Evolutionary conservation across 2,797 vertebrate species (phyloP), one percentile per base, ranked within the genome.

Genomic region (Spinibarbus caldwelli): DNA sequence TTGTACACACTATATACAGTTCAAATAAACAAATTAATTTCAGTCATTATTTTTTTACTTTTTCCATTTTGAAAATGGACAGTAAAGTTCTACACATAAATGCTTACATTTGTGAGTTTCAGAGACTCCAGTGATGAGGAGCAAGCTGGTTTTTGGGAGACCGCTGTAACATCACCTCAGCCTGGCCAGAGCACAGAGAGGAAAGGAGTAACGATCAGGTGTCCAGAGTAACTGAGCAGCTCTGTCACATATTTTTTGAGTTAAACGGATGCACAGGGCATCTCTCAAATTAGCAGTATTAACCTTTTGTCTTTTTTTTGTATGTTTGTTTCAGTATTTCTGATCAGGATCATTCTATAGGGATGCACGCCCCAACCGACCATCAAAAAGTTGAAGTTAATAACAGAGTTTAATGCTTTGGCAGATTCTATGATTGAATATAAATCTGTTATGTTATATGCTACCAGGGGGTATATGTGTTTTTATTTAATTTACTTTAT

Each of bases 51-150:
- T 57, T 12, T 67, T 36, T 19, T 26, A 59, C 41, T 41, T 62
- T 26, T 36, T 31, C 9, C 17, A 71, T 43, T 82, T 71, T 71
- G 2, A 21, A 31, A 80, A 36, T 45, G 80, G 6, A 49, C 38
- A 36, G 17, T 14, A 38, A 41, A 57, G 21, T 75, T 64, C 21
- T 26, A 45, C 21, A 54, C 2, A 41, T 41, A n/a, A 9, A 34
- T 21, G 8, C 7, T 47, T 12, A 4, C 19, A 34, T 70, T 38
- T 59, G 43, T 85, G 82, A 89, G 36, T 85, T 62, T 47, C 85
- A 97, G 96, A 83, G 96, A 96, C 87, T 97, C 96, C 86, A 96
- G 95, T 0, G 96, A 97, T 0, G 95, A 96, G 0, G 94, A 97
- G 41, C 90, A 87, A 0, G 81, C 88, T 4, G 73, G 0, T 47